Evolutionary conservation across 2,888 invertebrate species (phyloP).

Genomic region (Oeneis ivallda): DNA sequence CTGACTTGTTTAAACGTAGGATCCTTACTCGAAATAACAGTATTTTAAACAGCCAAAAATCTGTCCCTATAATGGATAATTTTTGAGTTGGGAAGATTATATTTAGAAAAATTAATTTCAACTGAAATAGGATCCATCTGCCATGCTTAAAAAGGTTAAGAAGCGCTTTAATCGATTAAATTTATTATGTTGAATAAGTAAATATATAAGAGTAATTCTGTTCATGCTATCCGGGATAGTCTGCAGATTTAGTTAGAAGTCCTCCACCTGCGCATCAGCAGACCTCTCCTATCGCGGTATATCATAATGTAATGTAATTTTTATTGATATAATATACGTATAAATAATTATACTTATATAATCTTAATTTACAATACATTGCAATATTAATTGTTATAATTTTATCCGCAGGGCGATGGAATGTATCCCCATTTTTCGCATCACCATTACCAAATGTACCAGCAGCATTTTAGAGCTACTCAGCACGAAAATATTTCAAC

Average conservation of each 20-base stretch:
- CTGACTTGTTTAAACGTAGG: not conserved
- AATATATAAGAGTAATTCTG: constrained; percentile 46
- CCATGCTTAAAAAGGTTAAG: constrained; percentile 4
- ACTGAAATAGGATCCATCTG: not conserved
- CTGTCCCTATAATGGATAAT: not conserved
- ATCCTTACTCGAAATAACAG: not conserved
- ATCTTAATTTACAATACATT: constrained; percentile 2
- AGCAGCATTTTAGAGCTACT: constrained; percentile 76
- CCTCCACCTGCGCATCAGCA: constrained; percentile 94
- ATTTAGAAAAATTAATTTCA: not conserved
- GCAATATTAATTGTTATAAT: not conserved
- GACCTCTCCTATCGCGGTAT: constrained; percentile 87
- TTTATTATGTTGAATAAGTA: constrained; percentile 20
- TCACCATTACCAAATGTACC: constrained; percentile 78
- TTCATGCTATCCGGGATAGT: constrained; percentile 81
- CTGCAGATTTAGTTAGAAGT: constrained; percentile 84
- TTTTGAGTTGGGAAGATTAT: not conserved
- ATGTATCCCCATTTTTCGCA: constrained; percentile 78
- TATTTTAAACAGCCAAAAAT: not conserved
- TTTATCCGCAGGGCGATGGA: constrained; percentile 69
- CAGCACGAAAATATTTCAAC: constrained; percentile 72
- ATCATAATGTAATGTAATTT: constrained; percentile 58
- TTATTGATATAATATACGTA: constrained; percentile 20
- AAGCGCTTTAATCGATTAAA: constrained; percentile 9
- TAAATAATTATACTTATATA: not conserved